Conservation (phyloP, 2,888 invertebrate genomes). For the Mechanitis mazaeus region DNA sequence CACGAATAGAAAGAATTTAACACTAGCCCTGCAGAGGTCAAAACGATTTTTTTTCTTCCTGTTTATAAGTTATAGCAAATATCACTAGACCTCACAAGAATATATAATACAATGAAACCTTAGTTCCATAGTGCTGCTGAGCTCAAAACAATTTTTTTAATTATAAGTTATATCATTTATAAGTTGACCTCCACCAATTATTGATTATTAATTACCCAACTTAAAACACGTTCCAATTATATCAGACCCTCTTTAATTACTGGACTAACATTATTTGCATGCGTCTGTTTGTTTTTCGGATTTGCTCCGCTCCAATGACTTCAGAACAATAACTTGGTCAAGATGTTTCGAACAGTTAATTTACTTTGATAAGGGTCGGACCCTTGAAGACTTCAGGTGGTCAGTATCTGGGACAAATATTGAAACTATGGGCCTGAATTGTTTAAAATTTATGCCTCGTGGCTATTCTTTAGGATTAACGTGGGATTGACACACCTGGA, state of each 20-base stretch:
- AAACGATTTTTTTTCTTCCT: too few relatives aligned
- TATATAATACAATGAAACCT: too few relatives aligned
- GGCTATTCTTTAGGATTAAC: slow-evolving; percentile 15
- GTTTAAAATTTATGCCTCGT: slow-evolving; percentile 17
- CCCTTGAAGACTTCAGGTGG: slow-evolving; percentile 63
- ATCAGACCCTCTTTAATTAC: slow-evolving; percentile 41
- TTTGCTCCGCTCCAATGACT: slow-evolving; percentile 48
- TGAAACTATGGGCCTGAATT: slow-evolving; percentile 39
- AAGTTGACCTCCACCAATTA: background rate
- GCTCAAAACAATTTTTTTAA: background rate
- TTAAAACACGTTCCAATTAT: slow-evolving; percentile 9
- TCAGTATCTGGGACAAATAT: slow-evolving; percentile 58
- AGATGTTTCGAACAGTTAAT: slow-evolving; percentile 73
- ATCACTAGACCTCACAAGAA: too few relatives aligned
- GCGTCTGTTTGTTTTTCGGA: slow-evolving; percentile 58
- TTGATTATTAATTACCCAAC: background rate
- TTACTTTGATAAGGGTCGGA: slow-evolving; percentile 71
- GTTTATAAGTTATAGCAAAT: too few relatives aligned
- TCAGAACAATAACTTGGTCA: slow-evolving; percentile 69
- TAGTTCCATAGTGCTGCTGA: background rate
- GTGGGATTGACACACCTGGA: slow-evolving; percentile 6
- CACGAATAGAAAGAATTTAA: too few relatives aligned
- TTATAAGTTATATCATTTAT: background rate
- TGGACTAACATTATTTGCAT: slow-evolving; percentile 54
- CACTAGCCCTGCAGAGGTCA: too few relatives aligned